Evolutionary conservation across 2,797 vertebrate species (phyloP), one percentile per base, ranked within the genome.

Genomic region (Acridotheres tristis): DNA sequence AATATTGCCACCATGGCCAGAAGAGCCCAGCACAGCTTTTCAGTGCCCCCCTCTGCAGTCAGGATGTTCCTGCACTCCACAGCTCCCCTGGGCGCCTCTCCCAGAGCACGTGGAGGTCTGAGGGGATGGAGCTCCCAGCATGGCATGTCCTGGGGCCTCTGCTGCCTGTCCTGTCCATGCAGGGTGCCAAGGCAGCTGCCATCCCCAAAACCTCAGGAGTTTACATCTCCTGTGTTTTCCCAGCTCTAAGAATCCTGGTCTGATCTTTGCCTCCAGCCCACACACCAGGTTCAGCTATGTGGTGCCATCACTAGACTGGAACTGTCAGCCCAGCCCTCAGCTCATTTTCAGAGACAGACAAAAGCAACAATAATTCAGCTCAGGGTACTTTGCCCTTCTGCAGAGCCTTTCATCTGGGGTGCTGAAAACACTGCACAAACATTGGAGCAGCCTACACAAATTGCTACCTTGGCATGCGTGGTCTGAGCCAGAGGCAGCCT

Each of bases 401-500:
- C 14, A 66, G 32, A 40, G 67, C 48, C 88, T 93, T 88, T 95
- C 89, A 91, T 86, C 80, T 71, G 27, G 40, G 75, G 86, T 51
- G 55, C 85, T 0, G 6, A 45, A 88, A 95, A 72, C 0, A 11
- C 78, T 80, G 73, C 78, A n/a, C 85, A 95, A 96, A 94, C 90
- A 94, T 1, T 20, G 50, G 26, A 84, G 67, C 82, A 88, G 88
- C 93, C 92, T 61, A 94, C 85, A 76, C 69, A 88, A 82, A 92
- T 20, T 32, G 51, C 59, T 30, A 78, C 65, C 85, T 67, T 88
- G 82, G 89, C 69, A 78, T 5, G 11, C 13, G 14, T 38, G 82
- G 89, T 62, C 69, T 62, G 42, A 59, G 93, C 79, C 85, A 94
- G 89, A 68, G 85, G 94, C 85, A 91, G 79, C 42, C 59, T 88